Percentiles rank a stretch among this genome's conserved stretches.
Evolutionary conservation across 2,113 vertebrate species (phyloP).

Genomic region (Elachura formosa): DNA sequence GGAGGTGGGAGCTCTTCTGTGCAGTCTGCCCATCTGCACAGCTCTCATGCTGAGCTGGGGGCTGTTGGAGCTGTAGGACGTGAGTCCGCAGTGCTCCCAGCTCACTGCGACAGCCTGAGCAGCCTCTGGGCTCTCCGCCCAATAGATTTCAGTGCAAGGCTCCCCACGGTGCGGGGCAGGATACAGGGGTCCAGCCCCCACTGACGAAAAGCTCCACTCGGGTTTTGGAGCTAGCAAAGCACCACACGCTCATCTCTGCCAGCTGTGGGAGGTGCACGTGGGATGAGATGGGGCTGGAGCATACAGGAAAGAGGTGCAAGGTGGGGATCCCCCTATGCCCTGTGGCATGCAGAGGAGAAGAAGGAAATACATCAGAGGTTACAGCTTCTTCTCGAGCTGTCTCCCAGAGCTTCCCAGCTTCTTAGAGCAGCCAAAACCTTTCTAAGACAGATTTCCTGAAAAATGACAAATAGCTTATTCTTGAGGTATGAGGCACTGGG

Average conservation of each 20-base stretch:
- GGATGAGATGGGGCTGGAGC: not conserved
- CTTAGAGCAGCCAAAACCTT: not conserved
- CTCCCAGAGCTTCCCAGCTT: not conserved
- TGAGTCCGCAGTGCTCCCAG: not conserved
- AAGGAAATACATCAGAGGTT: not conserved
- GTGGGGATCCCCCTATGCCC: not conserved
- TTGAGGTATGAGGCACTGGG: not conserved
- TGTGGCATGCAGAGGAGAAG: fast-evolving
- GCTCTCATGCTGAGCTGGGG: not conserved
- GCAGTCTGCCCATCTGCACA: fast-evolving
- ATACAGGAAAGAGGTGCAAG: not conserved
- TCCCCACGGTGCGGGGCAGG: not conserved
- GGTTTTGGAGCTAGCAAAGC: not conserved
- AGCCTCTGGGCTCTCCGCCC: not conserved
- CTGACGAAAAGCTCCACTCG: not conserved
- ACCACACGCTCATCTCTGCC: fast-evolving
- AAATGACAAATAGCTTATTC: not conserved
- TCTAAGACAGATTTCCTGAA: not conserved
- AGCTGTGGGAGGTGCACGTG: not conserved
- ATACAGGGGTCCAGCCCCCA: fast-evolving
- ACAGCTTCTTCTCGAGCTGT: not conserved
- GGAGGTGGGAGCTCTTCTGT: not conserved
- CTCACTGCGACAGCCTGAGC: not conserved
- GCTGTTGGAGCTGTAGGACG: not conserved
- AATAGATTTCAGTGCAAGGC: not conserved